phyloP scores from a whole-genome alignment of 2,888 invertebrate genomes.

The Lasioglossum leucozonium region DNA sequence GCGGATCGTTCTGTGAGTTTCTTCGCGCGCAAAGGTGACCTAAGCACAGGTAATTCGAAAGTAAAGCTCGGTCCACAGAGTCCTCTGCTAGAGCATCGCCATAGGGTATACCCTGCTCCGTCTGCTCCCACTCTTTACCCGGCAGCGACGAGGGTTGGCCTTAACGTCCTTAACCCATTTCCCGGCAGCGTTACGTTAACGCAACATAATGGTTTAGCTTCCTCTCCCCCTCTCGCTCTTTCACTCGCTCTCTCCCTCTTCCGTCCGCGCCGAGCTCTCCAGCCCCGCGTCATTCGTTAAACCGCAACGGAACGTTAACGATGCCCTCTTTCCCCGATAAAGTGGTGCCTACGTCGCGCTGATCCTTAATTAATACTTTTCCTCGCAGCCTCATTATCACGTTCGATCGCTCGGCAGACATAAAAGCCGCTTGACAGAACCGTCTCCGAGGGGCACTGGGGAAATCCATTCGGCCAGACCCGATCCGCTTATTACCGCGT shows the following conservation, averaged over 20 bases:
- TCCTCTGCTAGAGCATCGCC: conserved; percentile 48
- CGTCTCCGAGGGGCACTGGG: background rate
- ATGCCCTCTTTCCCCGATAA: conserved; percentile 52
- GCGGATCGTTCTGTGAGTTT: background rate
- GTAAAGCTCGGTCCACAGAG: conserved; percentile 39
- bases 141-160: conserved; percentile 54
- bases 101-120: conserved; percentile 42
- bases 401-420: conserved; percentile 21
- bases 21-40: conserved; percentile 21
- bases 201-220: conserved; percentile 66
- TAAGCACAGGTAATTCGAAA: conserved; percentile 39
- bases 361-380: conserved; percentile 57
- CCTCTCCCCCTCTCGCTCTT: conserved; percentile 21
- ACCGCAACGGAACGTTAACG: conserved; percentile 63
- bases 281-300: conserved; percentile 54
- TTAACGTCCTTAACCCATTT: conserved; percentile 71
- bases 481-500: background rate
- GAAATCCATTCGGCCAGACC: conserved; percentile 23
- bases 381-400: conserved; percentile 41
- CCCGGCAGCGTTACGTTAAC: conserved; percentile 64
- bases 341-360: conserved; percentile 16
- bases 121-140: conserved; percentile 39
- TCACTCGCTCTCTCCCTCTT: conserved; percentile 6
- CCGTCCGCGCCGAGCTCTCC: conserved; percentile 14
- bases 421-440: background rate